Conservation (phyloP, 2,888 invertebrate species). For the Eledona agricola region DNA sequence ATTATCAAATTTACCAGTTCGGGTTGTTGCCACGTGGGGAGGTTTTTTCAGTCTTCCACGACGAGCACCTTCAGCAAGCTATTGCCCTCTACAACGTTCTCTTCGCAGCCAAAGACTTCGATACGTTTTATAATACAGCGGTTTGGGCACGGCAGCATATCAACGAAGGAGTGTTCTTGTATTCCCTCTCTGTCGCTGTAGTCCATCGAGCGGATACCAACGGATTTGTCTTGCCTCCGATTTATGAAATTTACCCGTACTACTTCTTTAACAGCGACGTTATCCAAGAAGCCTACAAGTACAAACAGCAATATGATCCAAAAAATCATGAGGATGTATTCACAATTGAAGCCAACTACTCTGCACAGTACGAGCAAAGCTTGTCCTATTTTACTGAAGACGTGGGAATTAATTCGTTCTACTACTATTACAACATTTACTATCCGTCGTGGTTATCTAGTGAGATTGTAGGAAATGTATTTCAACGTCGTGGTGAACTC, state of each 20-base stretch:
- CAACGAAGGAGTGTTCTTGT: slow-evolving; percentile 76
- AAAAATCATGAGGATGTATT: slow-evolving; percentile 49
- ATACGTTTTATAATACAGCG: slow-evolving; percentile 74
- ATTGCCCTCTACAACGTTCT: slow-evolving; percentile 72
- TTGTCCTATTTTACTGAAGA: slow-evolving; percentile 79
- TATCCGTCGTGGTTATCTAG: slow-evolving; percentile 73
- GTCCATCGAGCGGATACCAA: slow-evolving; percentile 71
- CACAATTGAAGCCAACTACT: slow-evolving; percentile 71
- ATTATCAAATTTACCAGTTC: slow-evolving; percentile 65
- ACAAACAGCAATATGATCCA: slow-evolving; percentile 66
- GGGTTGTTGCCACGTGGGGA: slow-evolving; percentile 69
- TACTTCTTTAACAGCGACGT: slow-evolving; percentile 75
- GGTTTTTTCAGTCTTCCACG: slow-evolving; percentile 70
- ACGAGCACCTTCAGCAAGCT: slow-evolving; percentile 70
- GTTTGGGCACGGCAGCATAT: slow-evolving; percentile 73
- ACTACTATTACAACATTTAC: slow-evolving; percentile 69
- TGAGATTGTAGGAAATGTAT: slow-evolving; percentile 62
- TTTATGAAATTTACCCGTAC: slow-evolving; percentile 78
- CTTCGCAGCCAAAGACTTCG: slow-evolving; percentile 75
- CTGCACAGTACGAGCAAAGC: slow-evolving; percentile 67
- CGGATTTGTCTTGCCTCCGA: slow-evolving; percentile 73
- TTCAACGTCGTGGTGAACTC: slow-evolving; percentile 71
- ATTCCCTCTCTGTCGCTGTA: slow-evolving; percentile 70
- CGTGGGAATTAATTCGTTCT: slow-evolving; percentile 71
- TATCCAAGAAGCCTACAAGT: slow-evolving; percentile 71